Conservation (phyloP, 2,888 invertebrate species). For the Eupithecia inturbata region DNA sequence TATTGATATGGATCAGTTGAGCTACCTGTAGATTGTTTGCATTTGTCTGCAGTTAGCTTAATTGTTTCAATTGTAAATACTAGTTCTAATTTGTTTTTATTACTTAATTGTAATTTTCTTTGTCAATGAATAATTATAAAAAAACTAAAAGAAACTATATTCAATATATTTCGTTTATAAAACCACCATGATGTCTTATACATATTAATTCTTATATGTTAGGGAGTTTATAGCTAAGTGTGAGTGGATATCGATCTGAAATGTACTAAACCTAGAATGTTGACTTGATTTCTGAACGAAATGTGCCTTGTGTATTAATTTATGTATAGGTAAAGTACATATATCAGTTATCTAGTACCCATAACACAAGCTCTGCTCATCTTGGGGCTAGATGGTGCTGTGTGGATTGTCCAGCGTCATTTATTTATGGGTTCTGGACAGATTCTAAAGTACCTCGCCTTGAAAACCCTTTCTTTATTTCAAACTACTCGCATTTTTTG, state of each 20-base stretch:
- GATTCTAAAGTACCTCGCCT: conserved; percentile 23
- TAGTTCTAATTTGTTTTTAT: no score
- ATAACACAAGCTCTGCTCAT: not conserved
- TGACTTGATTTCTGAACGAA: not conserved
- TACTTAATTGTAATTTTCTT: no score
- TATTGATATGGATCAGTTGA: no score
- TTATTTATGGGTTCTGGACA: not conserved
- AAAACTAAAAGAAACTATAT: not conserved
- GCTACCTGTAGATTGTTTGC: no score
- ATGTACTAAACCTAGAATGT: not conserved
- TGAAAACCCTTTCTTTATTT: conserved; percentile 34
- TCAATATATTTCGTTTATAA: not conserved
- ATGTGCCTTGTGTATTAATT: no score
- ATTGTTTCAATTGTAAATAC: no score
- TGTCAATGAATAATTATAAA: no score
- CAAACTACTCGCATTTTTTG: conserved; percentile 42
- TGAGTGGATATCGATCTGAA: no score
- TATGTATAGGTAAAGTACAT: no score
- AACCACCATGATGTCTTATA: not conserved
- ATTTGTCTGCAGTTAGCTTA: no score
- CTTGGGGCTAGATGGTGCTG: not conserved
- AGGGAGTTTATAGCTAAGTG: not conserved
- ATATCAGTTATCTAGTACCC: not conserved
- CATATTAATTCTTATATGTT: not conserved
- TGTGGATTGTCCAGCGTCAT: not conserved